These are phyloP conservation scores for Gadopsis marmoratus DNA, from an alignment of 2,797 vertebrate genomes.

Conservation along the genomic window DNA sequence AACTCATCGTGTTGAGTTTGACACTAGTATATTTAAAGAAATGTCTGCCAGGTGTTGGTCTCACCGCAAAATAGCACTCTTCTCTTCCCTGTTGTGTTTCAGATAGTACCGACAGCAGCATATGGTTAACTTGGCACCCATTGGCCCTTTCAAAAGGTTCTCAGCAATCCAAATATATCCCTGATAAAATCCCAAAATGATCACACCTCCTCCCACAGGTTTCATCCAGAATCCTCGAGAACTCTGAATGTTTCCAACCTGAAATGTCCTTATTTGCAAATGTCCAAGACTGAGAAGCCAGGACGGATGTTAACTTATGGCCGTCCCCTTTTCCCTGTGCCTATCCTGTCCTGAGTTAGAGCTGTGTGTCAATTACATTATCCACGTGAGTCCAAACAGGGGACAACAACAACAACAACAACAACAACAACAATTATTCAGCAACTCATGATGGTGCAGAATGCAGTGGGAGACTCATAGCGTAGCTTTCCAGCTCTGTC, in stretches of 20 bases:
- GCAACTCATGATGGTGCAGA: constrained; percentile 57
- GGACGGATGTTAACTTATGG: constrained; percentile 18
- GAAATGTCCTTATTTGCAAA: constrained; percentile 28
- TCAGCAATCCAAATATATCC: neutral
- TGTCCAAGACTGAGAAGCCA: neutral
- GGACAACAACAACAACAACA: constrained; percentile 36
- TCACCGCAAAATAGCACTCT: constrained; percentile 83
- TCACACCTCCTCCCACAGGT: neutral
- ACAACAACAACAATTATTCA: constrained; percentile 52
- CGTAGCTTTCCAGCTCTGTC: constrained; percentile 5
- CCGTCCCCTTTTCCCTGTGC: constrained; percentile 30
- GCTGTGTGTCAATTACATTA: constrained; percentile 70
- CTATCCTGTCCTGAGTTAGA: constrained; percentile 47
- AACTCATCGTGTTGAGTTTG: neutral
- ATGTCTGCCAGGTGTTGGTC: constrained; percentile 23
- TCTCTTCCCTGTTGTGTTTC: constrained; percentile 78
- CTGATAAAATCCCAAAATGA: neutral
- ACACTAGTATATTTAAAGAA: neutral
- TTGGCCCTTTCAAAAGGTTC: constrained; percentile 65
- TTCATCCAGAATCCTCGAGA: constrained; percentile 8
- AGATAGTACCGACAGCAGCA: constrained; percentile 82
- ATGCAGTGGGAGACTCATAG: constrained; percentile 6
- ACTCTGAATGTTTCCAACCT: constrained; percentile 10
- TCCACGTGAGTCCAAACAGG: constrained; percentile 68
- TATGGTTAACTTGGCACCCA: constrained; percentile 81